Evolutionary conservation across 1,140 invertebrate genomes (phyloP).

Genomic region (Pemphigus obesinymphae): DNA sequence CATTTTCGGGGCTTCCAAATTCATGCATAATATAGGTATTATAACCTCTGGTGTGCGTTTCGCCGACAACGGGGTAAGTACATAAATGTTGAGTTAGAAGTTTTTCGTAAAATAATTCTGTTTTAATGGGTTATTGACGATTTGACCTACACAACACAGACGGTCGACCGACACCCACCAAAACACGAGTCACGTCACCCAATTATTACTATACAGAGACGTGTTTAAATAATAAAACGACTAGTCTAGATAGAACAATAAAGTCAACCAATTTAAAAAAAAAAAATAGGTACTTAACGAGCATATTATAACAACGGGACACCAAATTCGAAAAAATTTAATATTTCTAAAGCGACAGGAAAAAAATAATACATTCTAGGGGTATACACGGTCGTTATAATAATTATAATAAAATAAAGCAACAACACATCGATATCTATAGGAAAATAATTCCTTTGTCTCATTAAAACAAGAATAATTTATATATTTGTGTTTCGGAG

Average conservation of each 20-base stretch:
- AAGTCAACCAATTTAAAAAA: conserved; percentile 1
- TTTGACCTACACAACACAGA: not conserved
- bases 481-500: not conserved
- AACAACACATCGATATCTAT: not conserved
- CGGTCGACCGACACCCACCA: not conserved
- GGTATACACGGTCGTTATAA: too few relatives aligned
- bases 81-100: not conserved
- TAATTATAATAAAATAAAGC: not conserved
- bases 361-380: too few relatives aligned
- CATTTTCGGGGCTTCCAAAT: too few relatives aligned
- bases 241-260: not conserved
- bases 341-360: not conserved
- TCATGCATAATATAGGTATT: not conserved
- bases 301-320: not conserved
- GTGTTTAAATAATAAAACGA: not conserved
- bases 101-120: not conserved
- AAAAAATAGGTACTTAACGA: not conserved
- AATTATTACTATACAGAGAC: not conserved
- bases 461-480: not conserved
- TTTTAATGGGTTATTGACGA: not conserved
- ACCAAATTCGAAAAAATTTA: not conserved
- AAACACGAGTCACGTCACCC: not conserved
- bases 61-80: too few relatives aligned
- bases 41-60: not conserved
- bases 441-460: not conserved